Evolutionary conservation across 2,888 invertebrate species (phyloP).

Genomic region (Melinopterus prodromus): DNA sequence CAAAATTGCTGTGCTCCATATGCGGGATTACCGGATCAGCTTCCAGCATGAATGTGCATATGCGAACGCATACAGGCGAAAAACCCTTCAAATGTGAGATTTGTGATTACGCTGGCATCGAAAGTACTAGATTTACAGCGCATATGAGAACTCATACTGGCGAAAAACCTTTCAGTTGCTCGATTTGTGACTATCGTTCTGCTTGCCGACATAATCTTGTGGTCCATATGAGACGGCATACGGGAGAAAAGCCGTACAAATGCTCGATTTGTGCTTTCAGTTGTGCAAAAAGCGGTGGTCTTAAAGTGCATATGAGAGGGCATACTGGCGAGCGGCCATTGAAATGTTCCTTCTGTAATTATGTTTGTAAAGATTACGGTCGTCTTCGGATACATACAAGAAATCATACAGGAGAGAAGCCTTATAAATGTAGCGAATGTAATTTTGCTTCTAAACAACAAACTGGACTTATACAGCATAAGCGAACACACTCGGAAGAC

Average conservation of each 20-base stretch:
- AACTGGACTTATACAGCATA: too few relatives aligned
- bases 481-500: too few relatives aligned
- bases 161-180: background rate
- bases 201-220: background rate
- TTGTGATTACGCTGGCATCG: background rate
- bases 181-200: background rate
- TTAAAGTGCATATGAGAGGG: background rate
- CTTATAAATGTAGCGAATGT: too few relatives aligned
- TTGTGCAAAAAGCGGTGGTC: background rate
- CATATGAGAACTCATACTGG: background rate
- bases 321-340: background rate
- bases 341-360: background rate
- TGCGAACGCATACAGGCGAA: background rate
- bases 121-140: background rate
- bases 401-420: too few relatives aligned
- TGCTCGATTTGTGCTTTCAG: background rate
- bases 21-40: background rate
- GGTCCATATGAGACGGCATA: background rate
- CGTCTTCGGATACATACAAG: background rate
- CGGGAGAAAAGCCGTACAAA: background rate
- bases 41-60: background rate
- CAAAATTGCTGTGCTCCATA: background rate
- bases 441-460: too few relatives aligned
- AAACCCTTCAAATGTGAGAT: background rate
- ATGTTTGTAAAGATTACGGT: background rate